Evolutionary conservation across 1,140 invertebrate species (phyloP), one percentile per base, ranked within the genome.

Genomic region (Dufourea novaeangliae): DNA sequence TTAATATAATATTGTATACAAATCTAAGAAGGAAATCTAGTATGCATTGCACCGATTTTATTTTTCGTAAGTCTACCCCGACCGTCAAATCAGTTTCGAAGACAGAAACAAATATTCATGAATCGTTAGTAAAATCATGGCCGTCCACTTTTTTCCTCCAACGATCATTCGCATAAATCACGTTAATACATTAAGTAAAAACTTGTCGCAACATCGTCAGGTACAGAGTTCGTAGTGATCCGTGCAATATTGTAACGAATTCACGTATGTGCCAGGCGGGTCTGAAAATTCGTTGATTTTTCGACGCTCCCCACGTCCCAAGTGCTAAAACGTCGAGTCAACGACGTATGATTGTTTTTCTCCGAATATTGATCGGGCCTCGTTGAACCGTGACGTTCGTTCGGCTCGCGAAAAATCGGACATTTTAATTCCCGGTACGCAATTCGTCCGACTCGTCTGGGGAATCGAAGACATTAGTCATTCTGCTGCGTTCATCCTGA

Each of bases 391-490:
- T n/a, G 22, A 25, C 68, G 56, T 59, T 59, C 17, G 68, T n/a
- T 59, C 39, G 56, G 20, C 39, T 54, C 44, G 70, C 46, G 34
- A 73, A 39, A 64, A 37, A 66, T 50, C 34, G 50, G 50, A 54
- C 39, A 56, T 67, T 67, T 67, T 57, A 44, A 74, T 57, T 57
- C 37, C 37, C 17, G 25, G 25, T n/a, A 57, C 27, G 25, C 62
- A 56, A 44, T 56, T 66, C 25, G 37, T 41, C 20, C 71, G 62
- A 44, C 37, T 12, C 50, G 62, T 59, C 64, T 1, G 4, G 22
- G 54, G 25, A 52, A 67, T 75, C 37, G 62, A 34, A 61, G 32
- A 56, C 61, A 76, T 76, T 46, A 50, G 57, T 61, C 54, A 52
- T 39, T n/a, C 66, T 29, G 52, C 29, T 22, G 62, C 57, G 17